Conservation (phyloP, 2,888 invertebrate genomes). For the Leptinotarsa rubiginosa region DNA sequence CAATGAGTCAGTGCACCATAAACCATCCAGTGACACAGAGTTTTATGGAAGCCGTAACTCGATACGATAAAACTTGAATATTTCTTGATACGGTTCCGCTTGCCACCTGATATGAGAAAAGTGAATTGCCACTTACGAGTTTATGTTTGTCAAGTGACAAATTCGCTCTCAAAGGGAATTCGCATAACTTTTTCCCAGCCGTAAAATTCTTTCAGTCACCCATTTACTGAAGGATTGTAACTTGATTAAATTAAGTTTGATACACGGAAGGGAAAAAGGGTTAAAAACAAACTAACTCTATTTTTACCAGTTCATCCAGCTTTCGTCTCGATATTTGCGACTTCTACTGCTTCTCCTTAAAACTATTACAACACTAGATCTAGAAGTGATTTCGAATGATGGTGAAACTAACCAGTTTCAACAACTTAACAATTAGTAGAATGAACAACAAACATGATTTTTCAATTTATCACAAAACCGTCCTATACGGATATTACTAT, state of each 20-base stretch:
- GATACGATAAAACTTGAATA: conserved; percentile 4
- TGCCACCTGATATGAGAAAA: not conserved
- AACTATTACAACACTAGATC: no score
- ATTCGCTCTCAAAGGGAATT: not conserved
- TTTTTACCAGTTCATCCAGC: no score
- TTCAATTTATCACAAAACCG: no score
- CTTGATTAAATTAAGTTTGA: not conserved
- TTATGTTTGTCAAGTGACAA: not conserved
- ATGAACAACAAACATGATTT: no score
- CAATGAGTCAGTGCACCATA: not conserved
- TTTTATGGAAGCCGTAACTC: conserved; percentile 3
- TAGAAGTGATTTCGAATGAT: no score
- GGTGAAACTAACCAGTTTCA: no score
- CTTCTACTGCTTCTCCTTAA: no score
- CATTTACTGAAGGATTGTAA: not conserved
- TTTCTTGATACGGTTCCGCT: not conserved
- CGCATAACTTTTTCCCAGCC: not conserved
- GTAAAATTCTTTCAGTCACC: not conserved
- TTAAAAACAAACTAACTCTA: no score
- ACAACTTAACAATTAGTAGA: no score
- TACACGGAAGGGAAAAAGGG: no score
- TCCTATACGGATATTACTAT: no score
- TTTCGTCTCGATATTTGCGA: no score
- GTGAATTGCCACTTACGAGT: not conserved
- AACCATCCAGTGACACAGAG: not conserved